Conservation (phyloP, 2,797 vertebrate genomes). For the Petrocephalus schoutedeni region DNA sequence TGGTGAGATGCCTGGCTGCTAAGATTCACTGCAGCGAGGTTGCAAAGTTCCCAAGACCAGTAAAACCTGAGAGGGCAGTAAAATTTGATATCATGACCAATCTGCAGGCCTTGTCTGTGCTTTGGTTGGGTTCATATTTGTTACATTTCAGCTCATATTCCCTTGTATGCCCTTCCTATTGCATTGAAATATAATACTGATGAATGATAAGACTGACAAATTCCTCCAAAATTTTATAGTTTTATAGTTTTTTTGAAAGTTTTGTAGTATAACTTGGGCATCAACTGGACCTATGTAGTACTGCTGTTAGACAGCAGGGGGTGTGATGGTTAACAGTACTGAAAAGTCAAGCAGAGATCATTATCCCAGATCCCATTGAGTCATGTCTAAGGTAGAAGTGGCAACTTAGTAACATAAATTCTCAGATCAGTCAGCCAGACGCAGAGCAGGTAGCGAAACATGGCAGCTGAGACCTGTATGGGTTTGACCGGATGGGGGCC, state of each 20-base stretch:
- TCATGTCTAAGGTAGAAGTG: not conserved
- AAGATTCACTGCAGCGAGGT: not conserved
- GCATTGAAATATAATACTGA: not conserved
- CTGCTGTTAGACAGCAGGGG: not conserved
- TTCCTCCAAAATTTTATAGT: not conserved
- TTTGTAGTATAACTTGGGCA: not conserved
- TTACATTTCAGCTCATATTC: not conserved
- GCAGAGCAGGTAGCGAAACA: slow-evolving; percentile 68
- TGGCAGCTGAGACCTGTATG: slow-evolving; percentile 63
- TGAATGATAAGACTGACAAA: not conserved
- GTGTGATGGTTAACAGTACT: not conserved
- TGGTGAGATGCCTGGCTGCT: not conserved
- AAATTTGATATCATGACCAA: not conserved
- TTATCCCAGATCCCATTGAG: not conserved
- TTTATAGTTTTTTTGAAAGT: not conserved
- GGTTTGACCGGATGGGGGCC: slow-evolving; percentile 69
- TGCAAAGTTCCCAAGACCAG: not conserved
- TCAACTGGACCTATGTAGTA: not conserved
- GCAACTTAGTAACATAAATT: not conserved
- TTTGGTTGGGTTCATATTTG: not conserved
- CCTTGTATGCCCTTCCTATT: not conserved
- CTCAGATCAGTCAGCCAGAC: slow-evolving; percentile 69
- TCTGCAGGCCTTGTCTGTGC: not conserved
- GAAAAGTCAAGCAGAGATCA: too few species aligned
- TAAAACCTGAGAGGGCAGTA: not conserved